phyloP scores from a whole-genome alignment of 2,113 vertebrate species.

The Zeus faber region DNA sequence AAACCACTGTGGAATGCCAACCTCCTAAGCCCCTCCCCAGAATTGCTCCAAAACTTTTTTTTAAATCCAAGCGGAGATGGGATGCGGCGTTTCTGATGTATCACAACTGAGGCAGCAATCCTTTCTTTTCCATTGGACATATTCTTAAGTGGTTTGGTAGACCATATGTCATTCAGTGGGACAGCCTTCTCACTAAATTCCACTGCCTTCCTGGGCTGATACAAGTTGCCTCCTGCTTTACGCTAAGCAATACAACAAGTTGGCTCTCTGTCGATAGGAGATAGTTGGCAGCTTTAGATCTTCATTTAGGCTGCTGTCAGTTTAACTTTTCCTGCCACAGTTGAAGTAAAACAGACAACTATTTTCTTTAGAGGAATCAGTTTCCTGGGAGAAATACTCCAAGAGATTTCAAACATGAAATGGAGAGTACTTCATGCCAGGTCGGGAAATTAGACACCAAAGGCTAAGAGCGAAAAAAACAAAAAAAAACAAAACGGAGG shows the following conservation, averaged over 20 bases:
- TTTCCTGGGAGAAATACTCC: neutral
- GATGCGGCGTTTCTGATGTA: neutral
- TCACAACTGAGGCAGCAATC: neutral
- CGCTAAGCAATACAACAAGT: neutral
- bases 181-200: neutral
- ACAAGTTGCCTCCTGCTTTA: conserved; percentile 18
- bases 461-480: no score
- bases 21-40: no score
- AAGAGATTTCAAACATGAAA: conserved; percentile 9
- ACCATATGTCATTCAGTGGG: neutral
- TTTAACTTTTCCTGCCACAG: conserved; percentile 25
- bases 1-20: no score
- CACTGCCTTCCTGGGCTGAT: neutral
- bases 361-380: conserved; percentile 21
- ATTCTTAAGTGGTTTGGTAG: neutral
- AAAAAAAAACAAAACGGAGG: no score
- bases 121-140: neutral
- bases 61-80: neutral
- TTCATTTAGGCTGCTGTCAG: conserved; percentile 32
- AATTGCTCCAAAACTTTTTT: no score
- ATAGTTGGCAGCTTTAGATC: conserved; percentile 25
- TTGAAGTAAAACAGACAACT: conserved; percentile 8
- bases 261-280: neutral
- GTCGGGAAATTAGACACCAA: conserved; percentile 9
- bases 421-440: conserved; percentile 13